Base-by-base conservation (phyloP, 2,888 invertebrate species). In the Apotomis capreana region DNA sequence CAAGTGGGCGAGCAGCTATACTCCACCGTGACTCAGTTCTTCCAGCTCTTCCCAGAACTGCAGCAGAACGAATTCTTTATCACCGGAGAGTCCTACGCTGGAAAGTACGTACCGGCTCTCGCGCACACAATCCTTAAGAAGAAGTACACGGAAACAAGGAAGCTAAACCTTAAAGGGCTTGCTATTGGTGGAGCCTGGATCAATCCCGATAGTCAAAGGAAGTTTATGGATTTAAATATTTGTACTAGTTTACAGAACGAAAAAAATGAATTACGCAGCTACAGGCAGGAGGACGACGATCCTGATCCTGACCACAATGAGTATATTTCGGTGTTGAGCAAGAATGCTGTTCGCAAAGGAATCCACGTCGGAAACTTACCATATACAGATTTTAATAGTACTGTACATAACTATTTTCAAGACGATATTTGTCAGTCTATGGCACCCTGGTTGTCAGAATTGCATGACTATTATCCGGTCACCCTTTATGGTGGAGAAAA, bases 41-140 rank as follows among this genome's bases (percentile, higher is more conserved):
- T 97, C 85, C 92, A 95, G 76, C 84, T 46, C 10, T 26, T 6
- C 12, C 46, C 10, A 46, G 46, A 12, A 15, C 63, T 95, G 46
- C 95, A 95, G 81, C 83, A 90, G 0, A 96, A 96, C 79, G 96
- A 96, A 64, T 98, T 99, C 86, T 99, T 95, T 90, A 95, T 97
- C 0, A 96, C 97, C 0, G 98, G 98, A 3, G 98, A 98, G 90
- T 98, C 97, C 0, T 98, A 98, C 83, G 98, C 95, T 60, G 98
- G 98, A 0, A 95, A 95, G 78, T 95, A 95, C 85, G 94, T 95
- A 0, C 98, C 98, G 1, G 96, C 97, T 0, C 87, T 97, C 64
- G 95, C 95, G 0, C 95, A 96, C 83, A 95, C 96, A 0, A 97
- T 97, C 70, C 95, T 96, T 78, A 94, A 94, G 76, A 94, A 94